phyloP scores from a whole-genome alignment of 2,888 invertebrate genomes.

The Eristalis pertinax region DNA sequence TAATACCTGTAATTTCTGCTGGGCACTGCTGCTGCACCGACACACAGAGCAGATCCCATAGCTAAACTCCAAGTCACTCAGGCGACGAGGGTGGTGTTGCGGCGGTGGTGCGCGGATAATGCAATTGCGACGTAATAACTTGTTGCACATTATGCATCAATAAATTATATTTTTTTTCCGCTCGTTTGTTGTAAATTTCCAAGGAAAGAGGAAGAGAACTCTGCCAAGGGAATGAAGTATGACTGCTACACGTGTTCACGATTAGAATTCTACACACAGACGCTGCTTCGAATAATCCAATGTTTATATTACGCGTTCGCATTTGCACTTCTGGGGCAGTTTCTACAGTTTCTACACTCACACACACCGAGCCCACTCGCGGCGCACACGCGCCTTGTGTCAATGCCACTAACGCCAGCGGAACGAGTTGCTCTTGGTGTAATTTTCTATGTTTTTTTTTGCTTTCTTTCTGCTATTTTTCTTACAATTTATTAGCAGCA shows the following conservation, averaged over 20 bases:
- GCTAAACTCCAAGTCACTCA: too few species aligned
- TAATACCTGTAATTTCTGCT: constrained; percentile 37
- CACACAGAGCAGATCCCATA: too few species aligned
- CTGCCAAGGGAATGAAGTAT: background rate
- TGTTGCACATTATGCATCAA: constrained; percentile 46
- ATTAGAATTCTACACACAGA: constrained; percentile 39
- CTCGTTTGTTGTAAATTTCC: constrained; percentile 5
- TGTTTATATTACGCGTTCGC: constrained; percentile 31
- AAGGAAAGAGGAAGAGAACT: background rate
- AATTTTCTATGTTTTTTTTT: background rate
- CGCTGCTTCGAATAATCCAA: constrained; percentile 14
- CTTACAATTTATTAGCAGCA: constrained; percentile 21
- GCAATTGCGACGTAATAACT: constrained; percentile 44
- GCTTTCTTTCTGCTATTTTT: background rate
- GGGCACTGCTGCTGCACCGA: background rate
- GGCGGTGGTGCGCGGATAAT: constrained; percentile 4
- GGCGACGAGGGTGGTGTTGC: background rate
- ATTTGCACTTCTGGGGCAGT: background rate
- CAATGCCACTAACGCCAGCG: background rate
- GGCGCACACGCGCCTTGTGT: background rate
- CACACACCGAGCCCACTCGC: background rate
- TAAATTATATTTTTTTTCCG: constrained; percentile 14
- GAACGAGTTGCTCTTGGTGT: background rate
- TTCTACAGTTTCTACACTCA: background rate
- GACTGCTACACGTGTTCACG: constrained; percentile 46